A percentile compares a stretch with the other conserved stretches of the same genome.
Conservation (phyloP, 2,888 invertebrate species). For the Sclerodermus sp. region DNA sequence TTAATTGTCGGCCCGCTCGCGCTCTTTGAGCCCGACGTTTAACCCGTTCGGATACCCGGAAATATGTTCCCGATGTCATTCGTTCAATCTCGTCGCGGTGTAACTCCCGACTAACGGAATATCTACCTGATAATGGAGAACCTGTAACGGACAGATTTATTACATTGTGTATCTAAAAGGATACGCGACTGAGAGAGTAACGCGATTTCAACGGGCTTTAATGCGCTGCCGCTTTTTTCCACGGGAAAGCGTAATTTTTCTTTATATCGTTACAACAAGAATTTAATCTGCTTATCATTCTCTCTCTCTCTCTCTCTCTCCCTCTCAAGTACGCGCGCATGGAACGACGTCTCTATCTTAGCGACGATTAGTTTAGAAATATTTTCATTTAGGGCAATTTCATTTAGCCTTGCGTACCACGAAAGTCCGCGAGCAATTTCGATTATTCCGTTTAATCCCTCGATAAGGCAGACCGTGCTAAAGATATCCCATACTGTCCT, state of each 20-base stretch:
- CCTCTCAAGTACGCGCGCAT: constrained; percentile 1
- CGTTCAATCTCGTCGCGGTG: constrained; percentile 27
- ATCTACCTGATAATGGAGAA: background rate
- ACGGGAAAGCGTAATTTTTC: background rate
- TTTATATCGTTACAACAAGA: no score
- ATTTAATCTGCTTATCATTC: no score
- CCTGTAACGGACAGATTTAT: constrained; percentile 12
- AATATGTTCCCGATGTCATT: constrained; percentile 31
- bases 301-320: no score
- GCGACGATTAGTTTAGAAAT: no score
- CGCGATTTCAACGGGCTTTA: constrained; percentile 8
- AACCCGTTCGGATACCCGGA: constrained; percentile 18
- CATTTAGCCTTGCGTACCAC: no score
- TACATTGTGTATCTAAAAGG: background rate
- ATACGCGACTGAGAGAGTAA: constrained; percentile 8
- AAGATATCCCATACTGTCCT: no score
- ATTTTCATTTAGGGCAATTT: no score
- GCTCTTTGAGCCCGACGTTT: constrained; percentile 11
- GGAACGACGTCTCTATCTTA: no score
- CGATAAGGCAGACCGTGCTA: no score
- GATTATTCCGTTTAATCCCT: no score
- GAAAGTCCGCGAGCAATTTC: no score
- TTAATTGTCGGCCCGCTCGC: constrained; percentile 37
- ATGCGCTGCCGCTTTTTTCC: constrained; percentile 2
- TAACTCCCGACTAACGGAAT: constrained; percentile 18